Evolutionary conservation across 2,797 vertebrate genomes (phyloP).

Genomic region (Xenops minutus): DNA sequence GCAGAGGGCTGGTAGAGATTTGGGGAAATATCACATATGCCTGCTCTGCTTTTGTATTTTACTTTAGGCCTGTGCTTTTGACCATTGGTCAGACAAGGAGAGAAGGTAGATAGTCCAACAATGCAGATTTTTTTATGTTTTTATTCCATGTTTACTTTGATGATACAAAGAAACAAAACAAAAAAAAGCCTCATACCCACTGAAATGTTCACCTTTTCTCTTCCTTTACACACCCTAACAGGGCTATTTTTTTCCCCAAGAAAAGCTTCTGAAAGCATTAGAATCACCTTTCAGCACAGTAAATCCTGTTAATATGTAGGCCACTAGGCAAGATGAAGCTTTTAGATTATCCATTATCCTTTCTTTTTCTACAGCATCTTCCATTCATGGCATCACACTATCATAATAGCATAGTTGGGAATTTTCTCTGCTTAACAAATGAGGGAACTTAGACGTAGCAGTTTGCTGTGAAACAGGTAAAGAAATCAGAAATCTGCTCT

Average conservation of each 20-base stretch:
- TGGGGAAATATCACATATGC: not conserved
- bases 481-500: not conserved
- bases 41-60: not conserved
- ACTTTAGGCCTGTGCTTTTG: not conserved
- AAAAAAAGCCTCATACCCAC: not conserved
- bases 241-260: not conserved
- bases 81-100: not conserved
- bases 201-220: not conserved
- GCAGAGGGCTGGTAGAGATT: not conserved
- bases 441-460: not conserved
- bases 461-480: constrained; percentile 19
- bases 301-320: not conserved
- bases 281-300: not conserved
- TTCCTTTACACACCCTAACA: not conserved
- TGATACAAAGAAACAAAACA: not conserved
- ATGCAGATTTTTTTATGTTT: not conserved
- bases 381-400: not conserved
- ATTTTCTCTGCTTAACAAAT: constrained; percentile 20
- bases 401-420: not conserved
- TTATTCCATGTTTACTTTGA: not conserved
- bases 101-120: not conserved
- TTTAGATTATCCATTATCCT: not conserved
- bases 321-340: not conserved
- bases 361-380: not conserved
- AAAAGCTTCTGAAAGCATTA: not conserved